Conservation (phyloP, 2,888 invertebrate species). For the Platynereis dumerilii region DNA sequence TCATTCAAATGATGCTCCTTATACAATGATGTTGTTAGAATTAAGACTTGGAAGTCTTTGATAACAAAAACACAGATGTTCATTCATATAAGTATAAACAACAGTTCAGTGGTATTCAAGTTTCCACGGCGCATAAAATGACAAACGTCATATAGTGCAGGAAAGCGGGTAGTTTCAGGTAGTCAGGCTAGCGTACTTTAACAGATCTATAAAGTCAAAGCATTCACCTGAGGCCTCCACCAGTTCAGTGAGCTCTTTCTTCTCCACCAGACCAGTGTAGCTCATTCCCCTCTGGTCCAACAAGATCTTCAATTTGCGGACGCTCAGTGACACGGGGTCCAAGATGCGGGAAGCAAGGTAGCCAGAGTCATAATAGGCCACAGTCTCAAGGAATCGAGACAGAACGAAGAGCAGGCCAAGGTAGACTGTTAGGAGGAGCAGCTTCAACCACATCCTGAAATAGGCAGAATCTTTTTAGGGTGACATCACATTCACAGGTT, state of each 20-base stretch:
- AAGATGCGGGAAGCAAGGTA: slow-evolving; percentile 55
- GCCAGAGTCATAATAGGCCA: slow-evolving; percentile 60
- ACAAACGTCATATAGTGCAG: no score
- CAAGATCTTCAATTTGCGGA: slow-evolving; percentile 61
- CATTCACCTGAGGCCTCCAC: slow-evolving; percentile 62
- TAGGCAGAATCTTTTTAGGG: neutral
- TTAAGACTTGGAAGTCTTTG: no score
- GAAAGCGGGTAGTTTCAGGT: no score
- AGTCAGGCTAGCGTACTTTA: no score
- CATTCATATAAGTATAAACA: no score
- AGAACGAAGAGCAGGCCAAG: slow-evolving; percentile 59
- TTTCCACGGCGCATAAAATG: neutral
- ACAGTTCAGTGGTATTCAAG: neutral
- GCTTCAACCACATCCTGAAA: slow-evolving; percentile 56
- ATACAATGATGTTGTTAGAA: no score
- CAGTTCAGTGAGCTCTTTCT: slow-evolving; percentile 60
- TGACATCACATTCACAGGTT: slow-evolving; percentile 18
- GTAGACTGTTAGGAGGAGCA: slow-evolving; percentile 60
- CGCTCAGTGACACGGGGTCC: slow-evolving; percentile 63
- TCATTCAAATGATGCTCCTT: no score
- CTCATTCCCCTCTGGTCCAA: slow-evolving; percentile 63
- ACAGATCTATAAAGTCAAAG: neutral
- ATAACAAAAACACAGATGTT: no score
- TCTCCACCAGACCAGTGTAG: slow-evolving; percentile 63
- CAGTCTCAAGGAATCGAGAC: slow-evolving; percentile 60